Evolutionary conservation across 2,888 invertebrate species (phyloP).

Genomic region (Harpalus rufipes): DNA sequence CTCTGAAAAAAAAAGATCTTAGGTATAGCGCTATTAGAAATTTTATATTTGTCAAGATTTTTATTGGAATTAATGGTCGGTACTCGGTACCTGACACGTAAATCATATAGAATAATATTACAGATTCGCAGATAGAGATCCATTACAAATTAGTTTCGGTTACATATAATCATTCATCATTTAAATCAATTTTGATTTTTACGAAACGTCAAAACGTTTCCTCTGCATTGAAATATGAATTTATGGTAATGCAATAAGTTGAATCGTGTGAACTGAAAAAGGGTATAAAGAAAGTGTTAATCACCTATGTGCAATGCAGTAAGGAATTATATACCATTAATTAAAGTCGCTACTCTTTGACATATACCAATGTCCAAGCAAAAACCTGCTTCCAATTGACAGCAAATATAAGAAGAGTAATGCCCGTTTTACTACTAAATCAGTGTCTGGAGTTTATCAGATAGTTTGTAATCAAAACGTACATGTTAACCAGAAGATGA

Average conservation of each 20-base stretch:
- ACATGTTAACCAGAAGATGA: not conserved
- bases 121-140: no score
- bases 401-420: constrained; percentile 24
- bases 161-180: constrained; percentile 23
- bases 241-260: constrained; percentile 18
- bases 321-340: constrained; percentile 37
- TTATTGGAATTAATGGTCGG: no score
- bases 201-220: constrained; percentile 31
- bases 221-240: constrained; percentile 16
- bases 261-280: constrained; percentile 26
- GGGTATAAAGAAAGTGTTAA: constrained; percentile 24
- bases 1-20: no score
- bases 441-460: constrained; percentile 17
- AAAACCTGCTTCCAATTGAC: constrained; percentile 33
- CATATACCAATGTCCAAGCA: not conserved
- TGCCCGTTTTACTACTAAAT: constrained; percentile 12
- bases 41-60: no score
- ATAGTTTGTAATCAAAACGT: constrained; percentile 36
- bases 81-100: no score
- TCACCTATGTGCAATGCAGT: not conserved
- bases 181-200: constrained; percentile 13
- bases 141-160: not conserved
- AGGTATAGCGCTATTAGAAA: no score
- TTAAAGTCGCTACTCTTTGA: constrained; percentile 34
- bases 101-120: no score